Conservation (phyloP, 2,797 vertebrate genomes). For the Falco berigora region DNA sequence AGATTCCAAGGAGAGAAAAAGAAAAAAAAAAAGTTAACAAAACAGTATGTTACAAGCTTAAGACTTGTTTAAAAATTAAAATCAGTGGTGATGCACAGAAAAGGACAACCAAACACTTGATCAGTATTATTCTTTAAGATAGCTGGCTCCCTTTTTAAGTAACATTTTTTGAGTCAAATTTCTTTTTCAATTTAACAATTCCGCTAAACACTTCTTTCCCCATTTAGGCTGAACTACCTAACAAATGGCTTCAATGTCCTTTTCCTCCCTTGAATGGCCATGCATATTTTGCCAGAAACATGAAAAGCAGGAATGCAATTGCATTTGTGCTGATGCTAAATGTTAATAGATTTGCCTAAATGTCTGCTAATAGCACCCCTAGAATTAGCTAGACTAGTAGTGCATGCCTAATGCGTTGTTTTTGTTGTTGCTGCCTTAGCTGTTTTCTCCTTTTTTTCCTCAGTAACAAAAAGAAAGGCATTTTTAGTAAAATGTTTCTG, state of each 20-base stretch:
- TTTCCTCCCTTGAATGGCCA: constrained; percentile 32
- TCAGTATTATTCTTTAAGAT: neutral
- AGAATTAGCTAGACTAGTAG: constrained; percentile 74
- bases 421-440: constrained; percentile 62
- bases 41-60: neutral
- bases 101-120: neutral
- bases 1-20: neutral
- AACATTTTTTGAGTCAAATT: neutral
- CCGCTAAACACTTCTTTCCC: neutral
- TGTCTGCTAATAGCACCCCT: constrained; percentile 68
- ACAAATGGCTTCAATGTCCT: neutral
- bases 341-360: constrained; percentile 74
- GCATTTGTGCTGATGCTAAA: constrained; percentile 72
- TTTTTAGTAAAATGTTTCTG: neutral
- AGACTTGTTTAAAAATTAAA: neutral
- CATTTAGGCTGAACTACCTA: neutral
- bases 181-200: neutral
- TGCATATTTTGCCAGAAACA: constrained; percentile 62
- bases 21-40: neutral
- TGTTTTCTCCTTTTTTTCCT: constrained; percentile 31
- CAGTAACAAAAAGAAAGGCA: neutral
- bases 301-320: constrained; percentile 52
- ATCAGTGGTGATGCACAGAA: neutral
- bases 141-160: neutral
- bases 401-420: constrained; percentile 72